Percentiles rank a stretch among this genome's conserved stretches.
These are phyloP conservation scores for Dynastes hyllus DNA, from an alignment of 2,888 invertebrate species.

Conservation along the genomic window DNA sequence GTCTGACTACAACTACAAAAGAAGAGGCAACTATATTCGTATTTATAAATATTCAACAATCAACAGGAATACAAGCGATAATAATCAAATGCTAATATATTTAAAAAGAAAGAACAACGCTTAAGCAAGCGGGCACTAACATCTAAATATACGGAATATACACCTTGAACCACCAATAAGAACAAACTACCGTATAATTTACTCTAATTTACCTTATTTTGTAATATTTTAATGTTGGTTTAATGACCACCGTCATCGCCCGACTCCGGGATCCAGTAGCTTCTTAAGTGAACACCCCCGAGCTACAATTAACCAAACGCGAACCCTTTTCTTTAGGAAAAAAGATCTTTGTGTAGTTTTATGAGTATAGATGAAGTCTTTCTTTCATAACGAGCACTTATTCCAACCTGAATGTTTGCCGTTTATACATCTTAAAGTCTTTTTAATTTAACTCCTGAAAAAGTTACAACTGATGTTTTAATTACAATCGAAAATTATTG, in stretches of 20 bases:
- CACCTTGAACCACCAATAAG: neutral
- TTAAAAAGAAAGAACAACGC: neutral
- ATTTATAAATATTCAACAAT: too few species aligned
- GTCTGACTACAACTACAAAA: too few species aligned
- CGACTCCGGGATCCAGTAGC: conserved; percentile 8
- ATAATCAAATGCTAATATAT: conserved; percentile 28
- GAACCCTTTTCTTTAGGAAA: neutral
- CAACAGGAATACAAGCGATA: too few species aligned
- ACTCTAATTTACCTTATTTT: conserved; percentile 20
- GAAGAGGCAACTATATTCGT: too few species aligned
- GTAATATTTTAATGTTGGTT: conserved; percentile 27
- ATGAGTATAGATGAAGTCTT: neutral
- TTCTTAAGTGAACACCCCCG: neutral
- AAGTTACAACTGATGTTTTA: too few species aligned
- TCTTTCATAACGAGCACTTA: neutral
- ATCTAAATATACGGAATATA: conserved; percentile 32
- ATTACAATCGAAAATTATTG: too few species aligned
- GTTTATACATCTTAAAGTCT: too few species aligned
- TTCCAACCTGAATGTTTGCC: neutral
- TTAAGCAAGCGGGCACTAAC: conserved; percentile 9
- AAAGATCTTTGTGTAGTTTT: neutral
- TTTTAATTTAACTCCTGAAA: too few species aligned
- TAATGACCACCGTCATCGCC: conserved; percentile 20
- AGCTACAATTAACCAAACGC: conserved; percentile 23
- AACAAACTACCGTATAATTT: conserved; percentile 30